A percentile compares a stretch with the other conserved stretches of the same genome.
Conservation (phyloP, 1,140 invertebrate species). For the Patella vulgata region DNA sequence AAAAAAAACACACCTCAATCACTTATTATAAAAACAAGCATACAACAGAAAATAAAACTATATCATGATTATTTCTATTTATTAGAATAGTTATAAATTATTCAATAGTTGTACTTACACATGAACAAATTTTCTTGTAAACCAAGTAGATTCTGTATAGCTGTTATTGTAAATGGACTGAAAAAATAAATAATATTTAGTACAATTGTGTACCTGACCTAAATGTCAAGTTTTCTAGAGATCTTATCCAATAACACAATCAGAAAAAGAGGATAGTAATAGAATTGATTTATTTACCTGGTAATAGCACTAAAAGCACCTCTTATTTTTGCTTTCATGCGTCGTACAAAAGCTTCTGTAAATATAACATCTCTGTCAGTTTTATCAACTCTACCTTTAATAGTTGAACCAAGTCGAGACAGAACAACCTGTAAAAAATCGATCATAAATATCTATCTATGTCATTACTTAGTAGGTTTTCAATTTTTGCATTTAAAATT, state of each 20-base stretch:
- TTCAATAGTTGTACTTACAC: not conserved
- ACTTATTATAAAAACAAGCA: not conserved
- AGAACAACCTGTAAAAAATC: constrained; percentile 72
- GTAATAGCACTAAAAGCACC: constrained; percentile 89
- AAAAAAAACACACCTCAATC: constrained; percentile 7
- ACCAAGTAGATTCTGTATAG: no score
- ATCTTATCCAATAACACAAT: not conserved
- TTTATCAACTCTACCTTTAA: constrained; percentile 85
- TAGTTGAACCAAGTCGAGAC: constrained; percentile 81
- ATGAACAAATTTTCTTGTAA: not conserved
- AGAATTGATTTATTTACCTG: constrained; percentile 38
- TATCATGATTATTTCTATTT: no score
- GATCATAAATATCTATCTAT: no score
- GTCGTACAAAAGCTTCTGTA: constrained; percentile 87
- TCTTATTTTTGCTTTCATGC: constrained; percentile 84
- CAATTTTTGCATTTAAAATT: not conserved
- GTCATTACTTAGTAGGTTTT: not conserved
- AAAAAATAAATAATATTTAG: no score
- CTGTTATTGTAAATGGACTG: no score
- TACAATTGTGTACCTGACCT: constrained; percentile 1
- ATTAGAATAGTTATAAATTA: no score
- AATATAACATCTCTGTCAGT: constrained; percentile 86
- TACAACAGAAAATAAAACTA: no score
- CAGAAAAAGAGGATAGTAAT: constrained; percentile 18
- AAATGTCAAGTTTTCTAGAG: no score